Evolutionary conservation across 2,113 vertebrate species (phyloP).

Genomic region (Aviceda subcristata): DNA sequence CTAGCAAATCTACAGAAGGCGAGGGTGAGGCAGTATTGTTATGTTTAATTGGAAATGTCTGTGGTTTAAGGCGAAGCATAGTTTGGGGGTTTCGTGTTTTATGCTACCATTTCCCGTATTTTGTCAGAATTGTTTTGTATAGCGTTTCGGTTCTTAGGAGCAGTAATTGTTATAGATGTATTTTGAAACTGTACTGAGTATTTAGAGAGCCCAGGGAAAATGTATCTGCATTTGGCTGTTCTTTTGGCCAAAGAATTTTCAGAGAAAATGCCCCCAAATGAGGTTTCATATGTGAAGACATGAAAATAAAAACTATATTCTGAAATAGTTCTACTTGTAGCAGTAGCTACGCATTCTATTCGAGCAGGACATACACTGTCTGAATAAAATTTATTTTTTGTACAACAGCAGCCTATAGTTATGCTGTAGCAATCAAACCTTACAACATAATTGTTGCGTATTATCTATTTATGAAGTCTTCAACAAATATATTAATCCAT

Average conservation of each 20-base stretch:
- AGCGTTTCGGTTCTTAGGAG: not conserved
- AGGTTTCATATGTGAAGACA: not conserved
- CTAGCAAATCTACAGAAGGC: not conserved
- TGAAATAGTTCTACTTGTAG: not conserved
- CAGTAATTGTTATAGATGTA: not conserved
- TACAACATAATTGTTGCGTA: not conserved
- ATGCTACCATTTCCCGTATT: not conserved
- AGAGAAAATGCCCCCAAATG: not conserved
- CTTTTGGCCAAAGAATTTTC: not conserved
- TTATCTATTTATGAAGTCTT: not conserved
- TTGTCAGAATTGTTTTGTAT: not conserved
- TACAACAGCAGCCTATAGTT: not conserved
- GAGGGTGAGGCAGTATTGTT: not conserved
- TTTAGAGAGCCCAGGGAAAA: not conserved
- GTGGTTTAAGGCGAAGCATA: not conserved
- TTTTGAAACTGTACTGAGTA: not conserved
- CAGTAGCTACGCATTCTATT: not conserved
- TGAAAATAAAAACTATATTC: not conserved
- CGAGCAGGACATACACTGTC: not conserved
- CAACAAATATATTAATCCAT: not conserved
- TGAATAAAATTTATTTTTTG: not conserved
- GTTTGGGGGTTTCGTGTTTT: not conserved
- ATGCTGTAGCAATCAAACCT: not conserved
- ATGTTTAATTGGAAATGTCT: not conserved
- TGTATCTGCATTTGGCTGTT: not conserved